Conservation (phyloP, 2,888 invertebrate genomes). For the Pammene aurita region DNA sequence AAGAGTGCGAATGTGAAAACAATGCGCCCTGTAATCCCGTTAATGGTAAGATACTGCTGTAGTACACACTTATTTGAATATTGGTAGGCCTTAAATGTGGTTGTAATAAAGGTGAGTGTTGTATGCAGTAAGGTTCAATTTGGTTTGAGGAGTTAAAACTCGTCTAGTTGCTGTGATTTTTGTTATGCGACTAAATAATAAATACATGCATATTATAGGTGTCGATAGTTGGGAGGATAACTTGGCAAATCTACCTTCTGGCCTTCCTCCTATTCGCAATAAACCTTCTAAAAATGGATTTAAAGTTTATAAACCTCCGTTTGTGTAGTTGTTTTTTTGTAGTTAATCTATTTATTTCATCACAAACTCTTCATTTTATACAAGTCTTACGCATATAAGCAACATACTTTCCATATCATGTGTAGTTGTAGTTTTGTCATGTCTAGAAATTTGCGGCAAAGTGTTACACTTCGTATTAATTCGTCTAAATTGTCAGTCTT, state of each 20-base stretch:
- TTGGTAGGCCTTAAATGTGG: no score
- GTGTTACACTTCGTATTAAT: background rate
- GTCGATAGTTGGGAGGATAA: no score
- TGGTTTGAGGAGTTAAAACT: no score
- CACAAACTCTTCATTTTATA: background rate
- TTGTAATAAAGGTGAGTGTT: no score
- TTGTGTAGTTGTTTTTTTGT: background rate
- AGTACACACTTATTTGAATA: no score
- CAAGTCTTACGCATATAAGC: background rate
- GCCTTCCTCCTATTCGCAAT: conserved; percentile 48
- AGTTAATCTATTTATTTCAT: no score
- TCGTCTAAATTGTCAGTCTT: background rate
- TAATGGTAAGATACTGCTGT: conserved; percentile 82
- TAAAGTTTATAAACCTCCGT: conserved; percentile 43
- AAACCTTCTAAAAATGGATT: conserved; percentile 45
- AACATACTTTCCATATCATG: background rate
- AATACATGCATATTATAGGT: no score
- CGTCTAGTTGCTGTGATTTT: no score
- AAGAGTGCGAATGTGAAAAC: conserved; percentile 90
- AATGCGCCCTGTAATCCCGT: conserved; percentile 92
- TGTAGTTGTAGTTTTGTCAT: background rate
- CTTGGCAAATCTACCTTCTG: no score
- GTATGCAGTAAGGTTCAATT: no score
- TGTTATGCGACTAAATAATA: no score
- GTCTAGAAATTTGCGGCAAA: background rate